Evolutionary conservation across 2,888 invertebrate species (phyloP), one percentile per base, ranked within the genome.

Genomic region (Catocala sponsa): DNA sequence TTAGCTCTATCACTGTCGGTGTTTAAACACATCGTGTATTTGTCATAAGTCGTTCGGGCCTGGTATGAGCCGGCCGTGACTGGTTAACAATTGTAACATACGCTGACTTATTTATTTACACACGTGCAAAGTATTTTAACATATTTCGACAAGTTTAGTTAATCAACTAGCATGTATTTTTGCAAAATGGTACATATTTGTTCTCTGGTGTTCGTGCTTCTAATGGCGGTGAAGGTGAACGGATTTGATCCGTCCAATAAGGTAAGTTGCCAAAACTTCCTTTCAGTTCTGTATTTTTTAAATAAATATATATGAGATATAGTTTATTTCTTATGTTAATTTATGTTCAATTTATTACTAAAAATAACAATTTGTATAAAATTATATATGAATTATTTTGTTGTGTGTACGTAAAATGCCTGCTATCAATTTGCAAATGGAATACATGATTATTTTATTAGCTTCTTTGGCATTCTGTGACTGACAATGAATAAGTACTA

Each of bases 221-320:
- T 78, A 60, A 68, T 82, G 46, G 62, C 70, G 43, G 51, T 68
- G 32, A 73, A 69, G 42, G 60, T 63, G n/a, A 59, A 60, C 10
- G 63, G 44, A n/a, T 59, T 59, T 56, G 68, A 74, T 58, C 57
- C 54, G 4, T 67, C 80, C 55, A 81, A 84, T 59, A 82, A 84
- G 84, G 88, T 84, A 60, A 51, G 48, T 55, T 48, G 12, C 52
- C 51, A 6, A 49, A 12, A 56, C 53, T 41, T 41, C 44, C 41
- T 55, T 5, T 44, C 9, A 57, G 33, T 7, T 44, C 35, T 59
- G 15, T 32, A 56, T 25, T 25, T 15, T 38, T 48, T 1, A 15
- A 15, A 15, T 15, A 15, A 15, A n/a, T n/a, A 41, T 33, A 55
- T 47, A 55, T 38, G 35, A 25, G 25, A 1, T 25, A 25, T 2